phyloP scores from a whole-genome alignment of 2,797 vertebrate genomes.

The Pempheris klunzingeri region DNA sequence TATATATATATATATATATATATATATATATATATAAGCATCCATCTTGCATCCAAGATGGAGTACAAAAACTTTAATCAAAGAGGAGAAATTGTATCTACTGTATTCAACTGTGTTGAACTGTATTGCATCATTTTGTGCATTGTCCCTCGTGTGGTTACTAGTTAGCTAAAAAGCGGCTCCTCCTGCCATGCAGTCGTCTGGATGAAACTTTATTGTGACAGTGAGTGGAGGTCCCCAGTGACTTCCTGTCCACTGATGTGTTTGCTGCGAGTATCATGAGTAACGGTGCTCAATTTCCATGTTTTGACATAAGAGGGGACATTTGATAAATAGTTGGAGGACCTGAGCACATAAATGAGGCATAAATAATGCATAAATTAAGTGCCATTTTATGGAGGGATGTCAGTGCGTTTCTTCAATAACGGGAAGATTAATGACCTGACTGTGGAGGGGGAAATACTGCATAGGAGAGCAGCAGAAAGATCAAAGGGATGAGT shows the following conservation, averaged over 20 bases:
- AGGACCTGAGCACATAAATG: constrained; percentile 81
- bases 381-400: constrained; percentile 84
- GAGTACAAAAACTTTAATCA: constrained; percentile 28
- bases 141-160: constrained; percentile 38
- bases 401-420: constrained; percentile 80
- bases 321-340: constrained; percentile 82
- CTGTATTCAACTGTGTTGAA: constrained; percentile 39
- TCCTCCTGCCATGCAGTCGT: constrained; percentile 31
- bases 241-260: constrained; percentile 75
- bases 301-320: constrained; percentile 81
- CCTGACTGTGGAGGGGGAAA: constrained; percentile 62
- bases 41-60: constrained; percentile 9
- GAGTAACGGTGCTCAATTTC: constrained; percentile 78
- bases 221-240: constrained; percentile 68
- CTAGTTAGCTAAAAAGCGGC: constrained; percentile 41
- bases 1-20: too few species aligned
- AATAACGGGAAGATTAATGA: constrained; percentile 83
- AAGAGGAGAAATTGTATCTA: constrained; percentile 14
- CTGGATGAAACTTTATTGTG: constrained; percentile 58
- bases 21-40: too few species aligned
- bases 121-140: constrained; percentile 57
- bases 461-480: constrained; percentile 59
- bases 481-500: constrained; percentile 74
- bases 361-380: constrained; percentile 86
- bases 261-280: constrained; percentile 74